These are phyloP conservation scores for Bombus fervidus DNA, from an alignment of 1,140 invertebrate genomes.

Conservation along the genomic window DNA sequence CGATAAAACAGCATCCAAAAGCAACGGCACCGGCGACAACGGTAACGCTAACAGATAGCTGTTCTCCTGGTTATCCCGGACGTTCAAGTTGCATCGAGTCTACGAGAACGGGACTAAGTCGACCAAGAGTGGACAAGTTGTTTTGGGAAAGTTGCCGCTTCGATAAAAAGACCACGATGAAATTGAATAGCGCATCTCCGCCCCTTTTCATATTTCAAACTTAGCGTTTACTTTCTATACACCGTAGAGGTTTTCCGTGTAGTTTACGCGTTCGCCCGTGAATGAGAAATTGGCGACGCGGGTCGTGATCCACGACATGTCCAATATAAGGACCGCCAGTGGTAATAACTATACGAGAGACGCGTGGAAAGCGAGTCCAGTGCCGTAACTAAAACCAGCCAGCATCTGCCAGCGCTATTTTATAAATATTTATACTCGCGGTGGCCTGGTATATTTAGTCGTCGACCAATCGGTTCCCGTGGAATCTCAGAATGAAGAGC, in stretches of 20 bases:
- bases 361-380: slow-evolving; percentile 1
- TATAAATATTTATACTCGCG: slow-evolving; percentile 70
- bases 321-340: background rate
- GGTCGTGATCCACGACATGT: background rate
- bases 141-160: too few species aligned
- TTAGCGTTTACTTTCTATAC: background rate
- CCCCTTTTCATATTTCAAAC: too few species aligned
- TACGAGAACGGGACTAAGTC: too few species aligned
- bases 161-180: background rate
- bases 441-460: slow-evolving; percentile 65
- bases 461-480: slow-evolving; percentile 30
- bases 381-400: slow-evolving; percentile 56
- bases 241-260: slow-evolving; percentile 11
- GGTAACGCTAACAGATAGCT: slow-evolving; percentile 24
- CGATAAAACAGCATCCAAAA: slow-evolving; percentile 49
- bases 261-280: slow-evolving; percentile 12
- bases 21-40: slow-evolving; percentile 11
- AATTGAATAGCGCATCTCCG: background rate
- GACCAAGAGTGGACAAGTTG: background rate
- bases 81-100: slow-evolving; percentile 16
- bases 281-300: slow-evolving; percentile 1
- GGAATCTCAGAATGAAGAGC: slow-evolving; percentile 24
- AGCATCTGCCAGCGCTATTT: slow-evolving; percentile 70
- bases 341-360: background rate
- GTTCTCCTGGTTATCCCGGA: slow-evolving; percentile 16